Base-by-base conservation (phyloP, 2,113 vertebrate genomes). In the Hoplias malabaricus region DNA sequence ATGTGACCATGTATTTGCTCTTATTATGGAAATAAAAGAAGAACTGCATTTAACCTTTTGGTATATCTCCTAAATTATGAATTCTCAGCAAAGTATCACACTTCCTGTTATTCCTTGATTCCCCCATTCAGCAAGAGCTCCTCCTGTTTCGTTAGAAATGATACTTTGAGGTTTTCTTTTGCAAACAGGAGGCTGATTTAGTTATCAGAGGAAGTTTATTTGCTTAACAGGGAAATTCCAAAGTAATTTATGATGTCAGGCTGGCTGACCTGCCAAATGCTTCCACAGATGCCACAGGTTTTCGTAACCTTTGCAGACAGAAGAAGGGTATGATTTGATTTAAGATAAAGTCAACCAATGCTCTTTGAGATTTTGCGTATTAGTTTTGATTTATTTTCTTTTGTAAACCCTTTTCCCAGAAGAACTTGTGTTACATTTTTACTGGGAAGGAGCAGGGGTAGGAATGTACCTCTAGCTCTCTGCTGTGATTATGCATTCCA, bases 401-500 rank as follows among this genome's bases (percentile, higher is more conserved):
- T 48, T 48, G 10, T 1, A 48, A 19, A 48, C 0, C 46, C 14
- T 11, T 46, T 34, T 13, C 13, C 38, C 6, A 50, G 13, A 57
- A 36, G 27, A 69, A 25, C 38, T 4, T 16, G 0, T 21, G 5
- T 50, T 16, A 4, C 27, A 29, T 53, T 31, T 27, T 50, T 50
- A n/a, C 0, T 53, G 19, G 21, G n/a, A 16, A 73, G 31, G 23
- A 62, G 14, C 13, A 7, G 21, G 23, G 16, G 16, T 16, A 21
- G 53, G 31, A 71, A 34, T 12, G 13, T 42, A 56, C n/a, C 33
- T 38, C 38, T 33, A 75, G 72, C 69, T 13, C 21, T 42, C 65
- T 81, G 79, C 25, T 66, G 43, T 46, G 27, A 67, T n/a, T 74
- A 65, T 73, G 66, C 61, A 53, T 87, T 83, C 76, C 79, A 57